Evolutionary conservation across 92 coral and sea anemone species (phyloP).

Genomic region (Parazoanthus atlanticus): DNA sequence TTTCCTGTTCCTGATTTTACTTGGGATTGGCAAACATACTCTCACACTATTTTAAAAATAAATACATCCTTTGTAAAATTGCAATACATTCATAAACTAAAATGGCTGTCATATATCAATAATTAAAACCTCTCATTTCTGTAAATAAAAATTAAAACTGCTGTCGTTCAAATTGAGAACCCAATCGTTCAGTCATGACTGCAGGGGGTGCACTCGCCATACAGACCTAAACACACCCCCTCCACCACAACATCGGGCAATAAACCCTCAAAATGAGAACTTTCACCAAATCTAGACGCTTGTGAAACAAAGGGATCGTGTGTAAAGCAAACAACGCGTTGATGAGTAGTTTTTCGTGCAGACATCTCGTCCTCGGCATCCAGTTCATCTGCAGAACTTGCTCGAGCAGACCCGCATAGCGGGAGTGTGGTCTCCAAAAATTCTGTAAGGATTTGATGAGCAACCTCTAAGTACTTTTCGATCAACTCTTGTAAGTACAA

Average conservation of each 20-base stretch:
- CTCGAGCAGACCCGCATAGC: constrained; percentile 52
- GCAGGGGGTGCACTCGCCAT: constrained; percentile 49
- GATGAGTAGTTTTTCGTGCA: constrained; percentile 76
- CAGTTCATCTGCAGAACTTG: constrained; percentile 79
- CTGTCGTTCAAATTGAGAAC: too few relatives aligned
- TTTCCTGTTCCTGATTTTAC: too few relatives aligned
- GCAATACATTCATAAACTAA: too few relatives aligned
- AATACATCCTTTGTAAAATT: too few relatives aligned
- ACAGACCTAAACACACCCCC: constrained; percentile 77
- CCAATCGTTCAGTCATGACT: not conserved
- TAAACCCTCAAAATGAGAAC: constrained; percentile 41
- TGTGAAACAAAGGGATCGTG: constrained; percentile 64
- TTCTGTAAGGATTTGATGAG: constrained; percentile 61
- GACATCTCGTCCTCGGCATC: constrained; percentile 61
- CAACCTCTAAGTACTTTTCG: constrained; percentile 44
- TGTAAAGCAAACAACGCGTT: constrained; percentile 74
- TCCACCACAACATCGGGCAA: constrained; percentile 74
- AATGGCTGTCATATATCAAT: too few relatives aligned
- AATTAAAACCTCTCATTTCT: too few relatives aligned
- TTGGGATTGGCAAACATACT: too few relatives aligned
- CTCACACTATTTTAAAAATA: too few relatives aligned
- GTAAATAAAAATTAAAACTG: too few relatives aligned
- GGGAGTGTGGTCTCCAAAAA: constrained; percentile 83
- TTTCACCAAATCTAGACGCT: constrained; percentile 9
- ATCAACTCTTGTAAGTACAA: constrained; percentile 68